Evolutionary conservation across 2,797 vertebrate species (phyloP).

Genomic region (Enteromius fasciolatus): DNA sequence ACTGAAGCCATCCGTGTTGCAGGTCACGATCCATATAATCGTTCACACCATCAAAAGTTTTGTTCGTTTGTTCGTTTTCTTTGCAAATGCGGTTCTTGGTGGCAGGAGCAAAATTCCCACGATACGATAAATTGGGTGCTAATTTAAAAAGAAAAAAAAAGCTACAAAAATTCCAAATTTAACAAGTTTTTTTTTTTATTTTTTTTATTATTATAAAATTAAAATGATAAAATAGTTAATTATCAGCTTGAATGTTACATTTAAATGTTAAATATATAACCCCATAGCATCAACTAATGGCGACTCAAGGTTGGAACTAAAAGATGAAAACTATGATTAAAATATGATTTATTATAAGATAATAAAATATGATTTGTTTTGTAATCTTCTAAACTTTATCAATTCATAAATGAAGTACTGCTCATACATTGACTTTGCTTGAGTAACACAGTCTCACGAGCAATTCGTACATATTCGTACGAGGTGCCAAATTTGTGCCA

Average conservation of each 20-base stretch:
- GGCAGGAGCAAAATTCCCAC: background rate
- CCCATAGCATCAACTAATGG: background rate
- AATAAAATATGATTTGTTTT: background rate
- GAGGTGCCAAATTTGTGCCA: too few species aligned
- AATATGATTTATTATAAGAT: too few species aligned
- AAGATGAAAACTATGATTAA: background rate
- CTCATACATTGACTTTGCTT: background rate
- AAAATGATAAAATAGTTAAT: too few species aligned
- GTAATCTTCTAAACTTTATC: background rate
- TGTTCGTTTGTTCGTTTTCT: background rate
- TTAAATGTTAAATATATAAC: background rate
- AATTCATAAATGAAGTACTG: background rate
- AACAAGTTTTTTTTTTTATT: background rate
- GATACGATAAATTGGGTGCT: background rate
- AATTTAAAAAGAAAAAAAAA: background rate
- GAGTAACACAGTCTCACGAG: too few species aligned
- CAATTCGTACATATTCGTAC: too few species aligned
- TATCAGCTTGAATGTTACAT: background rate
- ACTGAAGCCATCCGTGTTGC: background rate
- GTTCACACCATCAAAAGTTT: background rate
- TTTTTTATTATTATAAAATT: background rate
- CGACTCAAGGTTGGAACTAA: background rate
- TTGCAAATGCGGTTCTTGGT: background rate
- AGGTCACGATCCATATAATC: background rate
- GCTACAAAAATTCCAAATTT: background rate